These are phyloP conservation scores for Melanostoma mellinum DNA, from an alignment of 2,888 invertebrate genomes.

Conservation along the genomic window DNA sequence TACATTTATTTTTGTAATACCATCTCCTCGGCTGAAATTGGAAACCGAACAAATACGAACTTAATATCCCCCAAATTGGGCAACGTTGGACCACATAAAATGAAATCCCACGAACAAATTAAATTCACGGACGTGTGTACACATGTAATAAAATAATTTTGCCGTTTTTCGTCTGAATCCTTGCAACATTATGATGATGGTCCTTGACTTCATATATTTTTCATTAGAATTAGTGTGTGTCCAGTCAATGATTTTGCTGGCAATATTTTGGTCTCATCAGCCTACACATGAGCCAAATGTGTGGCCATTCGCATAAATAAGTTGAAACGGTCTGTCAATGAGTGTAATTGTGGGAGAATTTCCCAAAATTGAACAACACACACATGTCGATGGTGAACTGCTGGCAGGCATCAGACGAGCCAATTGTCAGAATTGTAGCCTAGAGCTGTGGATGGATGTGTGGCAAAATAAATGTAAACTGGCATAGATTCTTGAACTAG, in stretches of 20 bases:
- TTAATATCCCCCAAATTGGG: background rate
- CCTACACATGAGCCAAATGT: background rate
- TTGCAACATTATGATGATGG: constrained; percentile 11
- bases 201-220: constrained; percentile 50
- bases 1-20: constrained; percentile 46
- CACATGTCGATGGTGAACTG: no score
- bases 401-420: no score
- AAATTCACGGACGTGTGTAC: constrained; percentile 14
- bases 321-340: background rate
- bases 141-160: constrained; percentile 45
- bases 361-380: no score
- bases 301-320: background rate
- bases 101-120: background rate
- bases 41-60: background rate
- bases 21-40: background rate
- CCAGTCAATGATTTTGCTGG: constrained; percentile 37
- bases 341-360: background rate
- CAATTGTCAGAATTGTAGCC: no score
- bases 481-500: no score
- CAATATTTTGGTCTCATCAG: background rate
- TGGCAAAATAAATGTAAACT: no score
- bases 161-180: background rate
- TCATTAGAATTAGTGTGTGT: constrained; percentile 45
- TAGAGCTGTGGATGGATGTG: no score
- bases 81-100: background rate